Conservation (phyloP, 1,140 invertebrate genomes). For the Atopsyche davidsoni region DNA sequence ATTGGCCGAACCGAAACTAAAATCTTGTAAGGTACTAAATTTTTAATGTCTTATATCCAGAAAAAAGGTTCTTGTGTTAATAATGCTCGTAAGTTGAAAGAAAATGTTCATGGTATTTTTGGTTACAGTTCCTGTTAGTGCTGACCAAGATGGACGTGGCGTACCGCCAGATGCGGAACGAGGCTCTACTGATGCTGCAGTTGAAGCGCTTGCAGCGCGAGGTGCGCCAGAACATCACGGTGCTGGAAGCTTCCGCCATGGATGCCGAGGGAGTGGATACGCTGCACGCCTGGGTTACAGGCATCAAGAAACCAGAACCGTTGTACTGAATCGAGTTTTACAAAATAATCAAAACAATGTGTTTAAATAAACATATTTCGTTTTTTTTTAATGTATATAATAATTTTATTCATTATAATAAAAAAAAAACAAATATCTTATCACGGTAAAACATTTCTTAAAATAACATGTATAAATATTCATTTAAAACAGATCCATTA, state of each 20-base stretch:
- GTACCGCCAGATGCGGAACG: conserved; percentile 75
- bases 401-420: no score
- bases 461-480: no score
- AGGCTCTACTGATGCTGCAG: conserved; percentile 73
- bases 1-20: conserved; percentile 60
- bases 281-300: conserved; percentile 57
- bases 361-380: no score
- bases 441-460: no score
- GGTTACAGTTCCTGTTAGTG: conserved; percentile 60
- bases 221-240: conserved; percentile 56
- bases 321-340: conserved; percentile 16
- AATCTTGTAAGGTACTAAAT: conserved; percentile 52
- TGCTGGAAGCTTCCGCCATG: conserved; percentile 67
- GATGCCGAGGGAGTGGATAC: conserved; percentile 61
- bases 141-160: conserved; percentile 77
- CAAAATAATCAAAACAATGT: not conserved
- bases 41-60: not conserved
- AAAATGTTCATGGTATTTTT: conserved; percentile 1
- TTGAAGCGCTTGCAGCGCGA: conserved; percentile 58
- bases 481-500: not conserved
- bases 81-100: no score
- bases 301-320: conserved; percentile 31
- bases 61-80: no score
- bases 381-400: no score
- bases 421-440: no score